Evolutionary conservation across 2,888 invertebrate species (phyloP).

Genomic region (Ecliptopera silaceata): DNA sequence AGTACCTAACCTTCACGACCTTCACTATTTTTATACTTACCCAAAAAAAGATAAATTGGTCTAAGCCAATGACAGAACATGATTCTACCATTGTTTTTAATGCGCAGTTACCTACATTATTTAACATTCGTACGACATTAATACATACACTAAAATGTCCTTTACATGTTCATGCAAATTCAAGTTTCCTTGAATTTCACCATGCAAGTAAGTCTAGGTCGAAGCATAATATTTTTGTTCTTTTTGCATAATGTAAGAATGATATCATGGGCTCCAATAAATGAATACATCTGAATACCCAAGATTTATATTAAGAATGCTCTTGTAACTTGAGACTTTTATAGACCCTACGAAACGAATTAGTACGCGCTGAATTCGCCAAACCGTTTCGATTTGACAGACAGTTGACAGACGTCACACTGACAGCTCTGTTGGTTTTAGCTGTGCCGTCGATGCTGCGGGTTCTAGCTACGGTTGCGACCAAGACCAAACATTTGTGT

Average conservation of each 20-base stretch:
- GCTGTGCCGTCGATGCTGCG: too few species aligned
- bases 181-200: slow-evolving; percentile 23
- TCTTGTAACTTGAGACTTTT: neutral
- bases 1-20: too few species aligned
- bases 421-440: too few species aligned
- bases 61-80: neutral
- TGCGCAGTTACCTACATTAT: too few species aligned
- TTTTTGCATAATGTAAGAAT: slow-evolving; percentile 15
- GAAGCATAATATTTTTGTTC: slow-evolving; percentile 11
- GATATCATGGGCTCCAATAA: slow-evolving; percentile 8
- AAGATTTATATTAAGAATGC: neutral
- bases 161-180: slow-evolving; percentile 9
- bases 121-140: neutral
- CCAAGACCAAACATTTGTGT: too few species aligned
- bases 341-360: too few species aligned
- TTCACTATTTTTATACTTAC: too few species aligned
- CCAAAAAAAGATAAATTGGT: neutral
- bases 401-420: too few species aligned
- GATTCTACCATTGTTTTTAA: too few species aligned
- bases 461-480: too few species aligned
- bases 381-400: too few species aligned
- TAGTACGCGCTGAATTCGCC: too few species aligned
- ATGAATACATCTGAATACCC: slow-evolving; percentile 1
- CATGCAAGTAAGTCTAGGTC: slow-evolving; percentile 29
- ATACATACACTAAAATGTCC: neutral